Conservation (phyloP, 1,140 invertebrate species). For the Wiebesia pumilae region DNA sequence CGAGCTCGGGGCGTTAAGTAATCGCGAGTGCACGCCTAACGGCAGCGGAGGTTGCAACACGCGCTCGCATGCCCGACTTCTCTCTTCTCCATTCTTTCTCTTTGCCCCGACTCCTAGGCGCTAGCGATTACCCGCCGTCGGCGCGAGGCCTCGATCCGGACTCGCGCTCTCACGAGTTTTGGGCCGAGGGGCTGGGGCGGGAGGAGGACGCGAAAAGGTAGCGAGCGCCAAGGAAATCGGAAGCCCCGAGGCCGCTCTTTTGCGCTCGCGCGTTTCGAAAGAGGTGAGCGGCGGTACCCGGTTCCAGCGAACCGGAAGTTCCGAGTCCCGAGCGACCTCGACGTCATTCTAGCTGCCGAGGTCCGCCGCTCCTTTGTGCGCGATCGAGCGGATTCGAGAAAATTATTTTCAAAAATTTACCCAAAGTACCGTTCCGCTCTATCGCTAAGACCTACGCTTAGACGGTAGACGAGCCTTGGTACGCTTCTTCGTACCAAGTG, state of each 20-base stretch:
- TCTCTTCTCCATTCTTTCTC: neutral
- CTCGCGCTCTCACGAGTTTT: neutral
- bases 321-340: constrained; percentile 32
- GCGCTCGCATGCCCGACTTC: neutral
- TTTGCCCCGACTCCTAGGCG: neutral
- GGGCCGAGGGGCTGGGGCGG: neutral
- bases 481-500: no score
- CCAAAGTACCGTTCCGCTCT: neutral
- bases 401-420: neutral
- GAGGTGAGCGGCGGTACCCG: constrained; percentile 16
- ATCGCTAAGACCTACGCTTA: neutral
- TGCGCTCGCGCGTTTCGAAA: constrained; percentile 11
- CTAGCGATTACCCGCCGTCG: no score
- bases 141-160: no score
- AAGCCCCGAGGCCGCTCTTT: constrained; percentile 8
- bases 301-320: constrained; percentile 36
- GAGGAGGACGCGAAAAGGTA: constrained; percentile 3
- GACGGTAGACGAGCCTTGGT: no score
- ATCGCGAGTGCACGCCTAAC: constrained; percentile 2
- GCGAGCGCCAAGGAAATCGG: neutral
- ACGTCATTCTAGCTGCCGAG: neutral
- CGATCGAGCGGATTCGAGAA: neutral
- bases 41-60: neutral
- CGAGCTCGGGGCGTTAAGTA: constrained; percentile 18
- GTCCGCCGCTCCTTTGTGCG: neutral